phyloP scores from a whole-genome alignment of 2,888 invertebrate genomes.

The Eilema griseolum region DNA sequence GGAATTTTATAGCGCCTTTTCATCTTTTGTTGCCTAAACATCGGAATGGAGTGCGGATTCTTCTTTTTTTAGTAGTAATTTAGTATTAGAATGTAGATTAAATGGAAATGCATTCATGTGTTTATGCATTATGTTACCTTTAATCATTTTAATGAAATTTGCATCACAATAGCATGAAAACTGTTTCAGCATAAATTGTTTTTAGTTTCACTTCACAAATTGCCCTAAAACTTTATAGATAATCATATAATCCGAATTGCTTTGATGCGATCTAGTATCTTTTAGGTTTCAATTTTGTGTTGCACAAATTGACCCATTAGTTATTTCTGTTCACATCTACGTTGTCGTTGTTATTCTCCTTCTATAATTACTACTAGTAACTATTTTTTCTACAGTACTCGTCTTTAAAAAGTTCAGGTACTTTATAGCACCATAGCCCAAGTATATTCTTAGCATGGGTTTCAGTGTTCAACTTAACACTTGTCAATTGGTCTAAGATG shows the following conservation, averaged over 20 bases:
- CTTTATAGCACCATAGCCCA: too few relatives aligned
- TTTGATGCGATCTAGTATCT: too few relatives aligned
- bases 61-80: constrained; percentile 33
- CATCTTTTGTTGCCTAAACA: constrained; percentile 77
- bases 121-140: background rate
- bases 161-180: background rate
- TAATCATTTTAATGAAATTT: constrained; percentile 1
- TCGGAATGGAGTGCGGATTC: constrained; percentile 56
- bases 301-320: background rate
- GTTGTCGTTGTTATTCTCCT: too few relatives aligned
- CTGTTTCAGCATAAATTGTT: background rate
- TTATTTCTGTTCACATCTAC: background rate
- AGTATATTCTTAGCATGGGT: too few relatives aligned
- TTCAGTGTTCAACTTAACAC: too few relatives aligned
- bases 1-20: constrained; percentile 81
- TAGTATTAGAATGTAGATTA: constrained; percentile 36
- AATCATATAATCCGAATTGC: too few relatives aligned
- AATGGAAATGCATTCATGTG: constrained; percentile 14
- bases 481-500: too few relatives aligned
- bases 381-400: background rate
- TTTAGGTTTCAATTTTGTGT: too few relatives aligned
- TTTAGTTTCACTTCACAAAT: background rate
- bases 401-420: background rate
- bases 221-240: too few relatives aligned
- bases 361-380: too few relatives aligned